A percentile compares a stretch with the other conserved stretches of the same genome.
Conservation (phyloP, 2,797 vertebrate genomes). For the Lepus oiostolus region DNA sequence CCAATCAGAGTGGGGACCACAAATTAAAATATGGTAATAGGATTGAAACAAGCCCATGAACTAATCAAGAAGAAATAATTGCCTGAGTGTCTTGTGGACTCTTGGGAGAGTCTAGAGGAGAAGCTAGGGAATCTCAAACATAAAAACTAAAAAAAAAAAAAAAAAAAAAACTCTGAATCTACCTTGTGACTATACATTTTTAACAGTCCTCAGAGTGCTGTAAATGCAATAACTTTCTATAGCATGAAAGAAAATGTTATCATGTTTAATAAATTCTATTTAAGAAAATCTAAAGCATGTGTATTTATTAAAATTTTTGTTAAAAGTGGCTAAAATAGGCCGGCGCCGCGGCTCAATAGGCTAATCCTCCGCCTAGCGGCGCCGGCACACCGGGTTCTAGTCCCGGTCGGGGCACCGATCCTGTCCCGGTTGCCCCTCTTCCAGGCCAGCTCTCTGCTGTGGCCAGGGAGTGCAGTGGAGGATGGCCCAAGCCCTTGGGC, state of each 20-base stretch:
- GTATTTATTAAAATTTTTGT: not conserved
- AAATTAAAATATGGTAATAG: not conserved
- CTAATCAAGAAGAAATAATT: not conserved
- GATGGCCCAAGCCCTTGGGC: too few species aligned
- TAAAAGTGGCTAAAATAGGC: constrained; percentile 42
- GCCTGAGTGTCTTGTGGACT: not conserved
- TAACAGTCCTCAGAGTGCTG: not conserved
- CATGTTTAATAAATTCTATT: not conserved
- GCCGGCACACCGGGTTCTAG: too few species aligned
- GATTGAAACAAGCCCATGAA: not conserved
- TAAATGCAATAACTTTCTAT: not conserved
- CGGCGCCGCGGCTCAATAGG: too few species aligned
- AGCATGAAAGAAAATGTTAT: not conserved
- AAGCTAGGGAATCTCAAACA: not conserved
- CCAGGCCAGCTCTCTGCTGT: too few species aligned
- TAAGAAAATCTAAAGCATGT: not conserved
- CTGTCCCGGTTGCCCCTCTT: too few species aligned
- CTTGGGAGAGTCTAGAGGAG: not conserved
- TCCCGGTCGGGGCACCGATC: too few species aligned
- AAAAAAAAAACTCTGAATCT: not conserved
- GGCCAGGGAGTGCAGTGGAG: too few species aligned
- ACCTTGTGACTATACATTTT: not conserved
- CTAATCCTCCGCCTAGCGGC: too few species aligned
- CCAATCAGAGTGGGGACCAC: not conserved
- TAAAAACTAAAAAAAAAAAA: not conserved